Percentiles rank a stretch among this genome's conserved stretches.
Evolutionary conservation across 2,113 vertebrate genomes (phyloP).

Genomic region (Rhombomys opimus): DNA sequence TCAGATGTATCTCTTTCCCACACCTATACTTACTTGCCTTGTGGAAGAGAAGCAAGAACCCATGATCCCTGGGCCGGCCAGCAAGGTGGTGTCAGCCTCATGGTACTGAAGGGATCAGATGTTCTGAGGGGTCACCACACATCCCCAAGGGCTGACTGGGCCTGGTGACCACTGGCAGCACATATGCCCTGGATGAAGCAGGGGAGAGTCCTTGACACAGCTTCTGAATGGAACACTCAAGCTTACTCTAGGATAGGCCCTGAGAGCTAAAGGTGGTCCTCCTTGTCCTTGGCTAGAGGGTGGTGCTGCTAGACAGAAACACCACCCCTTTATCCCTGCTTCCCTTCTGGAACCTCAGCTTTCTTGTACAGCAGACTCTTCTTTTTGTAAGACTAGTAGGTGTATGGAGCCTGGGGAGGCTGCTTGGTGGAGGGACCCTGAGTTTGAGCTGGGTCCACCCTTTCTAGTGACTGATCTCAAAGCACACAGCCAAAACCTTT

Average conservation of each 20-base stretch:
- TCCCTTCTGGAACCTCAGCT: not conserved
- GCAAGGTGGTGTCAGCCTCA: not conserved
- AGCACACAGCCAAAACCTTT: fast-evolving
- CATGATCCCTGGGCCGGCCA: fast-evolving
- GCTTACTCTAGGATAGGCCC: not conserved
- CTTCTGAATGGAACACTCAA: not conserved
- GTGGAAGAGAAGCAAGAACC: not conserved
- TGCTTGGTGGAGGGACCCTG: no score
- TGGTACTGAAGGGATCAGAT: no score
- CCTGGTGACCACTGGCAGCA: fast-evolving
- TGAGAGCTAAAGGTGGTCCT: not conserved
- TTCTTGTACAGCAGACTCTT: not conserved
- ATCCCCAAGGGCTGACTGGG: not conserved
- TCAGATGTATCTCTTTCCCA: fast-evolving
- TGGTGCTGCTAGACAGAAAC: fast-evolving
- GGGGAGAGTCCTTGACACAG: no score
- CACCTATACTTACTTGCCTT: not conserved
- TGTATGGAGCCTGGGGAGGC: no score
- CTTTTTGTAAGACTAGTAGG: fast-evolving
- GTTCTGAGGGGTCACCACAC: not conserved
- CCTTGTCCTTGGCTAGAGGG: not conserved
- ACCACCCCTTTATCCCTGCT: not conserved
- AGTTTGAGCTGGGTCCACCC: not conserved
- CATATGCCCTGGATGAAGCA: fast-evolving
- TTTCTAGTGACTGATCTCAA: not conserved